Percentiles rank a stretch among this genome's conserved stretches.
These are phyloP conservation scores for Cyrtorhinus lividipennis DNA, from an alignment of 1,140 invertebrate species.

Conservation along the genomic window DNA sequence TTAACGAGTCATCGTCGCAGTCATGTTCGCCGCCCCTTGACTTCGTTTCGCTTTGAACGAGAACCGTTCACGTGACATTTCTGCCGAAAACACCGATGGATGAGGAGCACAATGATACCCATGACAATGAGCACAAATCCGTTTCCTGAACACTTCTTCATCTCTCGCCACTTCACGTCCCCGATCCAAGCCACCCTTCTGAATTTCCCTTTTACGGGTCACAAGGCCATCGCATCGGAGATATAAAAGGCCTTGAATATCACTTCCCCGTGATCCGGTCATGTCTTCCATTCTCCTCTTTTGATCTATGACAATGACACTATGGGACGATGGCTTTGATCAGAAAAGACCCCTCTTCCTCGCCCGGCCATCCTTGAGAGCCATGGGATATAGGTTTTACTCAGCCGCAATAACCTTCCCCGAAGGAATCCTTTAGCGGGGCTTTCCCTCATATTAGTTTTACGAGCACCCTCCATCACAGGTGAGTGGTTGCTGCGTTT, in stretches of 20 bases:
- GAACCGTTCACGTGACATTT: no score
- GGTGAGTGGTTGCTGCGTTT: background rate
- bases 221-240: background rate
- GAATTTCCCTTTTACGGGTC: background rate
- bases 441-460: background rate
- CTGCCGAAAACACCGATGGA: no score
- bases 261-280: background rate
- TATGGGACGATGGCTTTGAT: background rate
- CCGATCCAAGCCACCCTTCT: background rate
- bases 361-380: background rate
- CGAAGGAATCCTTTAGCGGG: background rate
- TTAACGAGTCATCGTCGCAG: no score
- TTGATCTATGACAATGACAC: background rate
- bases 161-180: background rate
- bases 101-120: background rate
- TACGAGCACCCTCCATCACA: background rate
- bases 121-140: background rate
- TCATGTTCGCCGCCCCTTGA: no score
- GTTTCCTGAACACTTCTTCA: background rate
- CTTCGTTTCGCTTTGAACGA: no score
- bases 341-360: background rate
- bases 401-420: background rate
- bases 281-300: background rate
- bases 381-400: background rate
- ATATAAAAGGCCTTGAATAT: background rate